Evolutionary conservation across 1,140 invertebrate genomes (phyloP).

Genomic region (Pachypeltis micranthus): DNA sequence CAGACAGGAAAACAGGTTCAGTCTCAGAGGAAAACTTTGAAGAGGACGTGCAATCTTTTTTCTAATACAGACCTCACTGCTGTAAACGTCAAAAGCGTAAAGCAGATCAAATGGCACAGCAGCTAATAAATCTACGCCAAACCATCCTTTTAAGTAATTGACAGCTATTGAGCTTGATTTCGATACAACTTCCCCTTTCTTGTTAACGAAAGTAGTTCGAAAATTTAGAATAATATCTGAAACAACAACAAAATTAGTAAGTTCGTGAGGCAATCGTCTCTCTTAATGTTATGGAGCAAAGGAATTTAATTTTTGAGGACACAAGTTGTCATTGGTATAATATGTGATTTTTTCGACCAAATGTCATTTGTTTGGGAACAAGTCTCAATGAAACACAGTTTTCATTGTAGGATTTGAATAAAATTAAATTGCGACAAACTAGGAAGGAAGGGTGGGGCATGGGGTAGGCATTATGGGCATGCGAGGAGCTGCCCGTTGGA

Average conservation of each 20-base stretch:
- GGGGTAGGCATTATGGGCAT: too few species aligned
- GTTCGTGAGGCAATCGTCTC: not conserved
- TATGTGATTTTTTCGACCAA: too few species aligned
- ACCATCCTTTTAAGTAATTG: slow-evolving; percentile 92
- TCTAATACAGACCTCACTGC: slow-evolving; percentile 57
- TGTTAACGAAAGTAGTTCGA: slow-evolving; percentile 95
- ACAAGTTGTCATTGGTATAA: too few species aligned
- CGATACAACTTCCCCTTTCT: slow-evolving; percentile 96
- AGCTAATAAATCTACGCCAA: slow-evolving; percentile 86
- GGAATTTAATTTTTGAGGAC: not conserved
- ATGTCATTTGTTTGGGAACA: too few species aligned
- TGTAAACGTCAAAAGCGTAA: slow-evolving; percentile 73
- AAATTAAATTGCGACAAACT: too few species aligned
- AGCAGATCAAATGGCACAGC: slow-evolving; percentile 94
- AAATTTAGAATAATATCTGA: slow-evolving; percentile 97
- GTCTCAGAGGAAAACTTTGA: too few species aligned
- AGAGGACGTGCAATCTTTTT: not conserved
- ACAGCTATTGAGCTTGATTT: slow-evolving; percentile 75
- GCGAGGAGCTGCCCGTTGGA: too few species aligned
- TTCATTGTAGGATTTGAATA: too few species aligned
- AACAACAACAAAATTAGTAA: slow-evolving; percentile 29
- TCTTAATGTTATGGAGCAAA: not conserved
- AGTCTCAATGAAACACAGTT: too few species aligned
- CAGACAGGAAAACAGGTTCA: too few species aligned
- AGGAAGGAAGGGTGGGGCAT: too few species aligned